phyloP scores from a whole-genome alignment of 2,888 invertebrate species.

The Gari tellinella region DNA sequence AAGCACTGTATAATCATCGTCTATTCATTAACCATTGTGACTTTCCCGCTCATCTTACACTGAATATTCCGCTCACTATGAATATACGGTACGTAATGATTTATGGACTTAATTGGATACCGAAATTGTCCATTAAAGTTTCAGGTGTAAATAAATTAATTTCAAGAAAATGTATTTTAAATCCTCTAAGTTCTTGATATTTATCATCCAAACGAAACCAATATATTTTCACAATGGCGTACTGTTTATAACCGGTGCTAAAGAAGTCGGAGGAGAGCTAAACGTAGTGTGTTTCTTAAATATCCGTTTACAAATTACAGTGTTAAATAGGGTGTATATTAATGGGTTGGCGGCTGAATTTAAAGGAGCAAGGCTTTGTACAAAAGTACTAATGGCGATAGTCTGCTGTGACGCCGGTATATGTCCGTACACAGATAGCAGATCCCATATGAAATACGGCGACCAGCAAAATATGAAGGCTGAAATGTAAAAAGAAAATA shows the following conservation, averaged over 20 bases:
- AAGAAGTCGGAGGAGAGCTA: constrained; percentile 45
- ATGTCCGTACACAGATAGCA: constrained; percentile 63
- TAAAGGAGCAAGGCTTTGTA: constrained; percentile 95
- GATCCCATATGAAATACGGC: constrained; percentile 74
- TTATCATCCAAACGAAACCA: too few relatives aligned
- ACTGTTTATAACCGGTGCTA: not conserved
- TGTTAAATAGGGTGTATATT: constrained; percentile 96
- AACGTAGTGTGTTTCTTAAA: constrained; percentile 51
- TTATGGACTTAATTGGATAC: too few relatives aligned
- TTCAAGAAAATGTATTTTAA: too few relatives aligned
- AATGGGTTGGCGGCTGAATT: constrained; percentile 98
- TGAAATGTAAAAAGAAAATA: constrained; percentile 45
- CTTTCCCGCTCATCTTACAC: too few relatives aligned
- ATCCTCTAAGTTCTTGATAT: too few relatives aligned
- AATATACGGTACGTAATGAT: too few relatives aligned
- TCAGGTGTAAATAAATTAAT: too few relatives aligned
- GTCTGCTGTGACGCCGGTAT: constrained; percentile 45
- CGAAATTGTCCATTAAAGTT: too few relatives aligned
- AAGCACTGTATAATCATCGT: too few relatives aligned
- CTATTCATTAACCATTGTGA: too few relatives aligned
- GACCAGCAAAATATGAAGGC: constrained; percentile 77
- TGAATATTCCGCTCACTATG: too few relatives aligned
- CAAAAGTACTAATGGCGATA: constrained; percentile 93
- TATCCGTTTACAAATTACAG: constrained; percentile 91
- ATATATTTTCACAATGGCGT: too few relatives aligned